A percentile compares a stretch with the other conserved stretches of the same genome.
Conservation (phyloP, 2,888 invertebrate genomes). For the Epicampocera succincta region DNA sequence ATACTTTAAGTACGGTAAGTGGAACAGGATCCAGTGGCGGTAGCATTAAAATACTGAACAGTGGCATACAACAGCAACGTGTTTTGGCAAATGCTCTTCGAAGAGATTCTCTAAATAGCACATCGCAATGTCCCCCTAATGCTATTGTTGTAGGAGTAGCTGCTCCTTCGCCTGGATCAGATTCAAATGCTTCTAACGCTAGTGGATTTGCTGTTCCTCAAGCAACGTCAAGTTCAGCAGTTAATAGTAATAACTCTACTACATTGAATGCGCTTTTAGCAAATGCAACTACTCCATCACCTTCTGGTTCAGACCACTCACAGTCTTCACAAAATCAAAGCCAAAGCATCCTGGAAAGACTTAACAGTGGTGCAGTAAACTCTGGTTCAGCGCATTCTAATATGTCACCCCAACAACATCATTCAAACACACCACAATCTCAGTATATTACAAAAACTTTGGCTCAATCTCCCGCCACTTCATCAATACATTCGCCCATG, state of each 20-base stretch:
- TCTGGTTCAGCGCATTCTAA: conserved; percentile 76
- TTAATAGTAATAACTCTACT: conserved; percentile 53
- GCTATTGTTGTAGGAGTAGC: conserved; percentile 82
- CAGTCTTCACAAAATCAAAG: conserved; percentile 78
- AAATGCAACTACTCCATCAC: conserved; percentile 80
- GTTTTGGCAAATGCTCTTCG: conserved; percentile 80
- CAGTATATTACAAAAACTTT: conserved; percentile 79
- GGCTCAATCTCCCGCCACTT: conserved; percentile 79
- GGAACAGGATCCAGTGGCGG: conserved; percentile 71
- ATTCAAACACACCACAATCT: conserved; percentile 72
- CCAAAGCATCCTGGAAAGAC: conserved; percentile 79
- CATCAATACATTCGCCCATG: conserved; percentile 83
- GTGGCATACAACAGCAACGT: conserved; percentile 76
- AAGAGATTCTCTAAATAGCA: conserved; percentile 79
- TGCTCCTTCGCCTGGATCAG: conserved; percentile 81
- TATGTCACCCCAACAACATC: conserved; percentile 79
- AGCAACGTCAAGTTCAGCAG: conserved; percentile 69
- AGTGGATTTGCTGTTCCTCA: conserved; percentile 84
- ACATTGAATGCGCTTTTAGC: conserved; percentile 83
- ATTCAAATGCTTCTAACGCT: conserved; percentile 81
- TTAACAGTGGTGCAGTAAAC: conserved; percentile 78
- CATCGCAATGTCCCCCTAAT: conserved; percentile 73
- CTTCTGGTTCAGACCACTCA: conserved; percentile 79
- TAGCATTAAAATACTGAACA: conserved; percentile 76
- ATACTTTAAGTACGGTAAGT: conserved; percentile 74